Evolutionary conservation across 2,113 vertebrate genomes (phyloP), one percentile per base, ranked within the genome.

Genomic region (Haemorhous mexicanus): DNA sequence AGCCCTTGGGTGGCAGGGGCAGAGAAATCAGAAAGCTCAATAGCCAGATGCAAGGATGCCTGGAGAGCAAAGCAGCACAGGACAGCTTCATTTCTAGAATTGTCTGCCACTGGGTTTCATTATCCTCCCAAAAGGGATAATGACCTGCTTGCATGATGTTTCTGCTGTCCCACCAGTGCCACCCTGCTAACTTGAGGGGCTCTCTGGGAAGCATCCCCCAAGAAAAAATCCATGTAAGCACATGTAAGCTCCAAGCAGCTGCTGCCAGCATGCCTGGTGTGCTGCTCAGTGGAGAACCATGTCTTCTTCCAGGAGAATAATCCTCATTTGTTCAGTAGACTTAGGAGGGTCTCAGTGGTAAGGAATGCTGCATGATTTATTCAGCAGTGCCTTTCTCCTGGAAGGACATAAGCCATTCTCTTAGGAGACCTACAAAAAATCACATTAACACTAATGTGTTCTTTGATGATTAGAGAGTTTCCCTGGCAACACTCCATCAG

Each of bases 391-490:
- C 63, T 95, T 86, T 94, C 55, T 67, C 46, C 55, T 83, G 82
- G 50, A 94, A 95, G 82, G 91, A 89, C 91, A 85, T 35, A 79
- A 94, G 43, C 78, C 55, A 33, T 92, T 73, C 87, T 81, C 82
- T 87, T 63, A 85, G 75, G 87, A 95, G 70, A 90, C 55, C 67
- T 74, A 85, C 80, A 62, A 74, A 74, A 87, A 78, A 72, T 73
- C 74, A 66, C 90, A 80, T 85, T 89, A 85, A 89, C 74, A 50
- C 81, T 87, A 90, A 49, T 47, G 3, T 35, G 44, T 82, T 93
- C 84, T 96, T 84, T 83, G 87, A 79, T 83, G 87, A 95, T 95
- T 89, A 80, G 93, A 90, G 89, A 87, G 75, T 85, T 93, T 90
- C 75, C 84, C 75, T 96, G 90, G 91, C 87, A 95, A 88, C 22